Evolutionary conservation across 2,113 vertebrate genomes (phyloP).

Genomic region (Lycaon pictus): DNA sequence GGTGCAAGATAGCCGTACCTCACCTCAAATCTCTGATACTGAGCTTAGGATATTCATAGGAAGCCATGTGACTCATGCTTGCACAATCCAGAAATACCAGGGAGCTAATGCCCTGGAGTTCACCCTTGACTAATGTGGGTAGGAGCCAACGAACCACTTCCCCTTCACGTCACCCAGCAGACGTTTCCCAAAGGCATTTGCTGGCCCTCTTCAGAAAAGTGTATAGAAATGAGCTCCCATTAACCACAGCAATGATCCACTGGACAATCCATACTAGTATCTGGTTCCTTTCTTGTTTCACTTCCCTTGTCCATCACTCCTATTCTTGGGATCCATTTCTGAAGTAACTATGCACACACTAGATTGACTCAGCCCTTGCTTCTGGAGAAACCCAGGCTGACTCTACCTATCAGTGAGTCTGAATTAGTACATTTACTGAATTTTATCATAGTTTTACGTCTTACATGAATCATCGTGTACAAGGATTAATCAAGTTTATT

Average conservation of each 20-base stretch:
- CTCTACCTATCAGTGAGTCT: not conserved
- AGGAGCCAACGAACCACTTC: not conserved
- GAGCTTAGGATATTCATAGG: not conserved
- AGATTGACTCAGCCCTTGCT: not conserved
- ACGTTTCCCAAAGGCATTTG: not conserved
- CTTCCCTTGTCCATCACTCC: not conserved
- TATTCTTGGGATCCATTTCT: not conserved
- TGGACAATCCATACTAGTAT: not conserved
- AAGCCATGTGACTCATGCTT: not conserved
- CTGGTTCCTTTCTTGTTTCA: not conserved
- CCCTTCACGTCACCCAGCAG: not conserved
- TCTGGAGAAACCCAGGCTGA: not conserved
- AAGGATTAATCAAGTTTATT: constrained; percentile 15
- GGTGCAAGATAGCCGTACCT: not conserved
- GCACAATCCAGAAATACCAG: not conserved
- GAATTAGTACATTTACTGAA: not conserved
- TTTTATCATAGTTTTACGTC: not conserved
- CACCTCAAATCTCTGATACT: not conserved
- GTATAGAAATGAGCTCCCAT: not conserved
- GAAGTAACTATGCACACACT: not conserved
- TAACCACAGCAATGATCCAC: not conserved
- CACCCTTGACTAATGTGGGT: not conserved
- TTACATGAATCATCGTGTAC: not conserved
- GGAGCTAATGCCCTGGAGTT: not conserved
- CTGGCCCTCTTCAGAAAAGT: not conserved